Evolutionary conservation across 2,113 vertebrate species (phyloP), one percentile per base, ranked within the genome.

Genomic region (Agapornis roseicollis): DNA sequence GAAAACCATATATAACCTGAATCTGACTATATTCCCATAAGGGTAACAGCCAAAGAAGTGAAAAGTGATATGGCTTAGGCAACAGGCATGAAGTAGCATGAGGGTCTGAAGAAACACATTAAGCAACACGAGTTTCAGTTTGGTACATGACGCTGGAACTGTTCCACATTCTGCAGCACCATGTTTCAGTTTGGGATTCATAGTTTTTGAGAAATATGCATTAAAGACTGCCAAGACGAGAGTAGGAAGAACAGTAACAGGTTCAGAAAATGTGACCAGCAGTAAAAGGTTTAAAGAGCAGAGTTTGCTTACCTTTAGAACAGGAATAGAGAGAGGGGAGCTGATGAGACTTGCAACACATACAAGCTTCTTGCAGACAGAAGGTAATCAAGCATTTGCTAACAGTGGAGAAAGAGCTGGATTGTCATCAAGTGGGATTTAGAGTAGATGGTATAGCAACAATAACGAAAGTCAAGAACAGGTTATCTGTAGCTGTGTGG

Each of bases 401-500:
- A 76, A 80, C 22, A 47, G 39, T 29, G 41, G 49, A 87, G 60
- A 47, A 89, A 74, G 58, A 94, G 56, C 13, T 10, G 61, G 66
- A 89, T 12, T 79, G 79, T 58, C 87, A 89, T 64, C 41, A 61
- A 93, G 71, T 61, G 46, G 68, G 68, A 91, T 85, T 80, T 60
- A 72, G 53, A 66, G 27, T 41, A 88, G 66, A 94, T 3, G 3
- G 46, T 44, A 18, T 28, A 87, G 70, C 78, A 80, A 23, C 72
- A 41, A 37, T 15, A 80, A 42, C 22, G 64, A 89, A 85, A 90
- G 58, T 37, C 63, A 85, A 65, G 53, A 85, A 65, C 53, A 88
- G 63, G 61, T 52, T 93, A 74, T 76, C 90, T 65, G 56, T 47
- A 93, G 85, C 41, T 31, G 9, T 42, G 19, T 46, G 37, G 37